Percentiles rank a stretch among this genome's conserved stretches.
These are phyloP conservation scores for Zophobas morio DNA, from an alignment of 1,140 invertebrate genomes.

Conservation along the genomic window DNA sequence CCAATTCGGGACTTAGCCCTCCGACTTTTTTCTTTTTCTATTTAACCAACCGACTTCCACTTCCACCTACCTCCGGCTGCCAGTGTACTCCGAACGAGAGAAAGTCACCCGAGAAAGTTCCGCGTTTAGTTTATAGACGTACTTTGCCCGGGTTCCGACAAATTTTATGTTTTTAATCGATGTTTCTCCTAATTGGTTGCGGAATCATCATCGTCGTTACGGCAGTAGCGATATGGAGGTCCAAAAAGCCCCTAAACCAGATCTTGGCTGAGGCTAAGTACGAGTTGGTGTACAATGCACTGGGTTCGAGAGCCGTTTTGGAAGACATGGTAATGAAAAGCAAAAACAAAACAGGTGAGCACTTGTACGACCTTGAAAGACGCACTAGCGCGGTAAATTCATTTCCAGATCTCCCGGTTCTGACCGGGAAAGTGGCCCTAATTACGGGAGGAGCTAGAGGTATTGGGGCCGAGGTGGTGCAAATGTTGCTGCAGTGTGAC, in stretches of 20 bases:
- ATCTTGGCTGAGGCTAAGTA: slow-evolving; percentile 67
- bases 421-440: slow-evolving; percentile 81
- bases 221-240: slow-evolving; percentile 58
- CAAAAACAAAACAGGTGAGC: slow-evolving; percentile 72
- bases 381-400: neutral
- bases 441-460: slow-evolving; percentile 91
- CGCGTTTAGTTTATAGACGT: neutral
- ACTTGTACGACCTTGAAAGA: slow-evolving; percentile 42
- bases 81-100: slow-evolving; percentile 5
- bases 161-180: slow-evolving; percentile 29
- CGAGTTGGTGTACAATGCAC: slow-evolving; percentile 70
- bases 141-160: neutral
- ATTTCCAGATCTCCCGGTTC: slow-evolving; percentile 71
- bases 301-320: slow-evolving; percentile 70
- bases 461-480: slow-evolving; percentile 87
- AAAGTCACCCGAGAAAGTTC: slow-evolving; percentile 29
- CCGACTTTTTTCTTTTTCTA: no score
- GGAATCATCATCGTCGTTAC: slow-evolving; percentile 56
- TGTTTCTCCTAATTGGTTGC: slow-evolving; percentile 18
- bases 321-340: slow-evolving; percentile 69
- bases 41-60: neutral
- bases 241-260: slow-evolving; percentile 61
- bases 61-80: neutral
- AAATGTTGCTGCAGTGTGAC: slow-evolving; percentile 83
- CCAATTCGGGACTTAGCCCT: no score